phyloP scores from a whole-genome alignment of 2,797 vertebrate species.

The Gymnoscopelus braueri region DNA sequence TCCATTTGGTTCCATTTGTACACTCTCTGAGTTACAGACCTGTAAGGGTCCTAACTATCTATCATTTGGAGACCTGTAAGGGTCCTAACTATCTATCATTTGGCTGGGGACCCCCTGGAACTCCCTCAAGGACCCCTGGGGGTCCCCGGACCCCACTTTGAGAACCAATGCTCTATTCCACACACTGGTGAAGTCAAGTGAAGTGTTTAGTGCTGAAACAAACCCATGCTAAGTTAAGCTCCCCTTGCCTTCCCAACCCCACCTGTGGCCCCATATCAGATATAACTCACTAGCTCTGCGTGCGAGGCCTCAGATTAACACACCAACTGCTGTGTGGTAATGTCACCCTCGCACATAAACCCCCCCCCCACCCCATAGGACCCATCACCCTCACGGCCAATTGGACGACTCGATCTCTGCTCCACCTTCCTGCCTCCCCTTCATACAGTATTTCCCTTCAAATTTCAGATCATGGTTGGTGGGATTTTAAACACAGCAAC shows the following conservation, averaged over 20 bases:
- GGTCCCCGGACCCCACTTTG: too few relatives aligned
- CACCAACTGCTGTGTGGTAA: slow-evolving; percentile 57
- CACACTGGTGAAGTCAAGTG: slow-evolving; percentile 13
- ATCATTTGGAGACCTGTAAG: too few relatives aligned
- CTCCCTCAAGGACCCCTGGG: too few relatives aligned
- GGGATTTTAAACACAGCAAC: slow-evolving; percentile 25
- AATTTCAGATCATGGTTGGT: slow-evolving; percentile 29
- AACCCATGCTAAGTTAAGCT: slow-evolving; percentile 41
- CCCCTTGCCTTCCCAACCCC: slow-evolving; percentile 28
- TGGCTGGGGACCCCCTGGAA: too few relatives aligned
- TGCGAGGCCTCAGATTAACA: slow-evolving; percentile 60
- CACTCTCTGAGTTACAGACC: too few relatives aligned
- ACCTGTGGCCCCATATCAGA: slow-evolving; percentile 65
- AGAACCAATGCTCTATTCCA: background rate
- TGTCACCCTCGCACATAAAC: background rate
- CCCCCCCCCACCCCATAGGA: background rate
- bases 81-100: too few relatives aligned
- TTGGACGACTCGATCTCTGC: slow-evolving; percentile 20
- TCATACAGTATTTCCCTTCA: too few relatives aligned
- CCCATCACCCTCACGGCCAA: slow-evolving; percentile 30
- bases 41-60: too few relatives aligned
- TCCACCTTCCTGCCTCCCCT: background rate
- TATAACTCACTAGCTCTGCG: slow-evolving; percentile 53
- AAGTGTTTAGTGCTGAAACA: slow-evolving; percentile 11
- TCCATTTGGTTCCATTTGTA: too few relatives aligned